Conservation (phyloP, 2,113 vertebrate species). For the Telmatochromis sp. region DNA sequence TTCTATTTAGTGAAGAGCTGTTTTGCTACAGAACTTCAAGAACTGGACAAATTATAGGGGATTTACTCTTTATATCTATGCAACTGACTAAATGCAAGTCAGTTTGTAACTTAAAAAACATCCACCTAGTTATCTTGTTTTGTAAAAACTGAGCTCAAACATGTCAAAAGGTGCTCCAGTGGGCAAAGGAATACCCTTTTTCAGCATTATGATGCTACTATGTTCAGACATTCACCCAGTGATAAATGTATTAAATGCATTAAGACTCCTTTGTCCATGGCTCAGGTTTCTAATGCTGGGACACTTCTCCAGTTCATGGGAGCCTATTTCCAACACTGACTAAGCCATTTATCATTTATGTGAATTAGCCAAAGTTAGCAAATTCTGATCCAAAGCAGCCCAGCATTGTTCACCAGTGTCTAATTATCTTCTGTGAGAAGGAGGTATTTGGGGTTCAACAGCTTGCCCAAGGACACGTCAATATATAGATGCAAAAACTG, state of each 20-base stretch:
- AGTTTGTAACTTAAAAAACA: not conserved
- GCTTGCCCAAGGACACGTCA: not conserved
- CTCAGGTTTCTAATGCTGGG: not conserved
- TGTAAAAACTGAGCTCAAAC: not conserved
- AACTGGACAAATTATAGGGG: not conserved
- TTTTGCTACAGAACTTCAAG: not conserved
- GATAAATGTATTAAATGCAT: not conserved
- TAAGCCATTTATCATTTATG: fast-evolving
- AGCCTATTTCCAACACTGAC: fast-evolving
- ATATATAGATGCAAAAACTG: not conserved
- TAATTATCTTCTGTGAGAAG: not conserved
- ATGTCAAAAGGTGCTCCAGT: not conserved
- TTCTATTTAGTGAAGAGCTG: not conserved
- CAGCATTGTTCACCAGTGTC: not conserved
- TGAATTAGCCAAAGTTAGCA: not conserved
- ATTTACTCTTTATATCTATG: not conserved
- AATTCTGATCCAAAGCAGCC: not conserved
- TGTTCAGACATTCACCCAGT: not conserved
- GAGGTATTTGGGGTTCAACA: not conserved
- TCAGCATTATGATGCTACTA: not conserved
- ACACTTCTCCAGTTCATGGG: not conserved
- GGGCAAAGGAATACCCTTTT: not conserved
- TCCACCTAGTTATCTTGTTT: not conserved
- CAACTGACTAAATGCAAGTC: not conserved
- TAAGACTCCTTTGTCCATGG: not conserved